Evolutionary conservation across 2,888 invertebrate genomes (phyloP), one percentile per base, ranked within the genome.

Genomic region (Corbicula japonica): DNA sequence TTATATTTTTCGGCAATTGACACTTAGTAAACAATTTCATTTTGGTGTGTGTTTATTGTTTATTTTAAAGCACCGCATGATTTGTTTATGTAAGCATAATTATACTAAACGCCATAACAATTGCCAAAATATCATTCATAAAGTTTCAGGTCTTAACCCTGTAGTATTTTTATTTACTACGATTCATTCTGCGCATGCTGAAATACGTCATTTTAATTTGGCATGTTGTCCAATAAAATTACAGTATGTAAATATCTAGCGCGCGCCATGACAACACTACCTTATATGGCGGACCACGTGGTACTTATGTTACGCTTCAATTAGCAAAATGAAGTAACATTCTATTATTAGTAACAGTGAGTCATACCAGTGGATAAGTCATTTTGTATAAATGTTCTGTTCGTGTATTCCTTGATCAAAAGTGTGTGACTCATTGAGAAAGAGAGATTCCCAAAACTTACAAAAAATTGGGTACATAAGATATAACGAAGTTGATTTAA

Each of bases 91-190:
- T n/a, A n/a, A n/a, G n/a, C n/a, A n/a, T n/a, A n/a, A n/a, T n/a
- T n/a, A 38, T 38, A 18, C 15, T 8, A 12, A 8, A 38, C 15
- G 18, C 41, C 8, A 38, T 38, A 38, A 38, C 41, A 38, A 12
- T 15, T 65, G 2, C n/a, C 28, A n/a, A 21, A 4, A 21, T 61
- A 74, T 79, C 74, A 79, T 79, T 79, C 70, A 74, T 79, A 74
- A 70, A 63, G 10, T 26, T 52, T 35, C 48, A 61, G 38, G 35
- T 46, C 44, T 32, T 68, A 60, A 60, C 60, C 48, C 66, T 46
- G 75, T 80, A 80, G 80, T 80, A 79, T 63, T 65, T 70, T 70
- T 83, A 79, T 83, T 83, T 83, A 83, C 83, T 83, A 83, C 71
- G 58, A 74, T 69, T 50, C 46, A 23, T 35, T 61, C 26, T 82